phyloP scores from a whole-genome alignment of 2,113 vertebrate genomes.

The Siniperca knerii region DNA sequence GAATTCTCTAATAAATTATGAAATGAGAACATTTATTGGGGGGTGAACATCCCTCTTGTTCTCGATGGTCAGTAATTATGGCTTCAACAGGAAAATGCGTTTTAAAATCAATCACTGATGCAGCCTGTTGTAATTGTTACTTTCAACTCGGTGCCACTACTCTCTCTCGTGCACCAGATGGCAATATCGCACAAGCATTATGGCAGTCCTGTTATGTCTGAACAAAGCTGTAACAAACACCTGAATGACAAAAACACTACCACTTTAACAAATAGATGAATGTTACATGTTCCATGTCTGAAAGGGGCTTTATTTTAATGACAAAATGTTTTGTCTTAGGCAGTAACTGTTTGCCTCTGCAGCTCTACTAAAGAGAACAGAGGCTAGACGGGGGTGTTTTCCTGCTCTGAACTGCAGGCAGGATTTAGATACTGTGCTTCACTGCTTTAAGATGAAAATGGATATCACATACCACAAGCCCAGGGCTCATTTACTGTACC shows the following conservation, averaged over 20 bases:
- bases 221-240: conserved; percentile 12
- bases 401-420: conserved; percentile 31
- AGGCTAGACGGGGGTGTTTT: conserved; percentile 34
- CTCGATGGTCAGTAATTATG: not conserved
- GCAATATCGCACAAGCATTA: not conserved
- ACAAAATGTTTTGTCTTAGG: conserved; percentile 31
- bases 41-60: not conserved
- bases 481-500: conserved; percentile 23
- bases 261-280: not conserved
- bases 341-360: conserved; percentile 18
- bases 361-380: conserved; percentile 36
- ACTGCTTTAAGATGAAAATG: conserved; percentile 33
- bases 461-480: conserved; percentile 20
- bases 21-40: not conserved
- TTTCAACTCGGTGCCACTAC: not conserved
- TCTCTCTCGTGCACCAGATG: not conserved
- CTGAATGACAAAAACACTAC: not conserved
- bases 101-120: not conserved
- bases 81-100: not conserved
- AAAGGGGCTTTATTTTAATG: conserved; percentile 17
- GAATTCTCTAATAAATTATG: not conserved
- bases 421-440: conserved; percentile 34
- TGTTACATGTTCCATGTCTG: conserved; percentile 17
- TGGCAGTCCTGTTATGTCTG: not conserved
- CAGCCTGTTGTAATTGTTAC: not conserved